Evolutionary conservation across 2,113 vertebrate genomes (phyloP).

Genomic region (Copsychus sechellarum): DNA sequence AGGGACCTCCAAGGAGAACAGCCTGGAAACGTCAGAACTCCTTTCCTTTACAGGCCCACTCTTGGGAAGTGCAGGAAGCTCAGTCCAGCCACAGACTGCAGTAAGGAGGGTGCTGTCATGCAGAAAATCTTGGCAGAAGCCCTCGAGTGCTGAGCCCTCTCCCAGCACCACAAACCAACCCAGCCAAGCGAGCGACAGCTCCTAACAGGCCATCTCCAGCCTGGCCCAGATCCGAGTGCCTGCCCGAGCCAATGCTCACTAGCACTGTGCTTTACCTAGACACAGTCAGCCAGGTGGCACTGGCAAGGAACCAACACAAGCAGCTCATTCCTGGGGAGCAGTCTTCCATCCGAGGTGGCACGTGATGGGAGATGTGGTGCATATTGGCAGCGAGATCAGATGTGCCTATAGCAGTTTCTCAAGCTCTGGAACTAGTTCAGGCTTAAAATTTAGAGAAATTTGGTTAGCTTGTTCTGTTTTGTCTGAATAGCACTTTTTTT

Average conservation of each 20-base stretch:
- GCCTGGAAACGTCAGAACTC: slow-evolving; percentile 20
- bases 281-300: background rate
- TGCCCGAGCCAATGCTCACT: background rate
- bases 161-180: background rate
- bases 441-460: slow-evolving; percentile 26
- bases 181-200: slow-evolving; percentile 39
- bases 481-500: background rate
- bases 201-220: slow-evolving; percentile 57
- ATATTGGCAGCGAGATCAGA: slow-evolving; percentile 10
- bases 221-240: background rate
- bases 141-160: background rate
- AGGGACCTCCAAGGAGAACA: slow-evolving; percentile 6
- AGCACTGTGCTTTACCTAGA: slow-evolving; percentile 3
- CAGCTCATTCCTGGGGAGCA: slow-evolving; percentile 14
- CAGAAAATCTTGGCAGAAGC: slow-evolving; percentile 50
- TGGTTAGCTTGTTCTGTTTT: slow-evolving; percentile 51
- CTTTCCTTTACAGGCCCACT: background rate
- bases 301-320: slow-evolving; percentile 38
- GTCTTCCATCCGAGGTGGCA: background rate
- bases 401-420: slow-evolving; percentile 10
- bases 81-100: background rate
- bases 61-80: background rate
- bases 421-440: slow-evolving; percentile 12
- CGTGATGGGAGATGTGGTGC: background rate
- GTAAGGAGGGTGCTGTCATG: background rate